A percentile compares a stretch with the other conserved stretches of the same genome.
Evolutionary conservation across 1,140 invertebrate genomes (phyloP).

Genomic region (Conus ventricosus): DNA sequence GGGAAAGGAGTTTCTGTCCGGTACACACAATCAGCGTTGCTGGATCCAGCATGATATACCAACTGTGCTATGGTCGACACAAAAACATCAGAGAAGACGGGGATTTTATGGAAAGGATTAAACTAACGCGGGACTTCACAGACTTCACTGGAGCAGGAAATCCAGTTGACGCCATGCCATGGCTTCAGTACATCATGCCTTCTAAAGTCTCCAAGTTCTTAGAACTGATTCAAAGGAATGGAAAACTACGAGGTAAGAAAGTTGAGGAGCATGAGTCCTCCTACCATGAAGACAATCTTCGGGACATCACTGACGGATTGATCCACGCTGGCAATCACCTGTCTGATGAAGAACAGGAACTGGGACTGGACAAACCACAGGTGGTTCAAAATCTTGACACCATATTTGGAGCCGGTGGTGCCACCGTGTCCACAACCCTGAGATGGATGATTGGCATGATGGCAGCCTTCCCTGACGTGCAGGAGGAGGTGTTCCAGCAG

Average conservation of each 20-base stretch:
- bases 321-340: constrained; percentile 26
- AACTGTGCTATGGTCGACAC: constrained; percentile 48
- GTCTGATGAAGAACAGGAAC: constrained; percentile 1
- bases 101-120: constrained; percentile 35
- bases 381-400: constrained; percentile 75
- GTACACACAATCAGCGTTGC: constrained; percentile 26
- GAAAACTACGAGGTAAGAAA: background rate
- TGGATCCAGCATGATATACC: constrained; percentile 49
- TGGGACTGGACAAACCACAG: background rate
- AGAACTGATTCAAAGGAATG: background rate
- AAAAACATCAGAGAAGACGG: constrained; percentile 44
- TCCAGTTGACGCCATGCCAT: constrained; percentile 49
- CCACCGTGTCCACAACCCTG: constrained; percentile 88
- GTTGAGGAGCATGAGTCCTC: constrained; percentile 30
- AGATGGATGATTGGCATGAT: constrained; percentile 89
- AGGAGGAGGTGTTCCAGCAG: constrained; percentile 88
- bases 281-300: constrained; percentile 22
- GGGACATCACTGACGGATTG: constrained; percentile 41
- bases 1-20: constrained; percentile 46
- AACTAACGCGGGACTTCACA: constrained; percentile 34
- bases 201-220: constrained; percentile 30
- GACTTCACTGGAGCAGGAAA: constrained; percentile 36
- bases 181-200: constrained; percentile 41
- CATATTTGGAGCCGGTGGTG: constrained; percentile 91
- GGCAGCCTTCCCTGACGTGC: constrained; percentile 83